These are phyloP conservation scores for Bungarus multicinctus DNA, from an alignment of 2,113 vertebrate genomes.

Conservation along the genomic window DNA sequence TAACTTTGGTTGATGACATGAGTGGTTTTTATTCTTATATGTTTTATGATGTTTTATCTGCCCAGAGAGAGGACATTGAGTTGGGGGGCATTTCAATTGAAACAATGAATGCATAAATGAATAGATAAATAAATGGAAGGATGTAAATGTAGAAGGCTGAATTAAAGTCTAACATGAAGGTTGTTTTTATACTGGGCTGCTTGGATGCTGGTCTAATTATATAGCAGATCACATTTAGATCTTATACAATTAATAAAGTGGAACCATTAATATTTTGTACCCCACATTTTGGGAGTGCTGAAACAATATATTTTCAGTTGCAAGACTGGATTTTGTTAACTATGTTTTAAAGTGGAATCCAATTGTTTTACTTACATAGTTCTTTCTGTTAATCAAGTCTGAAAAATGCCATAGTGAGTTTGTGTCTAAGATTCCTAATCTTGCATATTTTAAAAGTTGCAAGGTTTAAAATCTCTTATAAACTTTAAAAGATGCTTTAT, in stretches of 20 bases:
- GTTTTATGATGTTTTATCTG: neutral
- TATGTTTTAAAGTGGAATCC: neutral
- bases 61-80: neutral
- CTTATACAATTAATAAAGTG: neutral
- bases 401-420: neutral
- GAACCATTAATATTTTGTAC: neutral
- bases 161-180: neutral
- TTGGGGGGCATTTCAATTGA: neutral
- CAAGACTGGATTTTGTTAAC: neutral
- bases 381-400: neutral
- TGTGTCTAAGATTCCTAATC: neutral
- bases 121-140: neutral
- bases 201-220: fast-evolving
- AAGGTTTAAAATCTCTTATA: neutral
- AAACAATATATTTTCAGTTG: neutral
- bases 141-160: neutral
- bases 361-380: neutral
- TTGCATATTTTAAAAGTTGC: neutral
- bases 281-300: neutral
- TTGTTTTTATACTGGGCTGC: neutral
- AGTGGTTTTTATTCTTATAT: neutral
- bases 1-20: neutral
- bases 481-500: neutral
- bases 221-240: fast-evolving
- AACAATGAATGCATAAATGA: neutral